Evolutionary conservation across 2,888 invertebrate species (phyloP), one percentile per base, ranked within the genome.

Genomic region (Gymnoscelis rufifasciata): DNA sequence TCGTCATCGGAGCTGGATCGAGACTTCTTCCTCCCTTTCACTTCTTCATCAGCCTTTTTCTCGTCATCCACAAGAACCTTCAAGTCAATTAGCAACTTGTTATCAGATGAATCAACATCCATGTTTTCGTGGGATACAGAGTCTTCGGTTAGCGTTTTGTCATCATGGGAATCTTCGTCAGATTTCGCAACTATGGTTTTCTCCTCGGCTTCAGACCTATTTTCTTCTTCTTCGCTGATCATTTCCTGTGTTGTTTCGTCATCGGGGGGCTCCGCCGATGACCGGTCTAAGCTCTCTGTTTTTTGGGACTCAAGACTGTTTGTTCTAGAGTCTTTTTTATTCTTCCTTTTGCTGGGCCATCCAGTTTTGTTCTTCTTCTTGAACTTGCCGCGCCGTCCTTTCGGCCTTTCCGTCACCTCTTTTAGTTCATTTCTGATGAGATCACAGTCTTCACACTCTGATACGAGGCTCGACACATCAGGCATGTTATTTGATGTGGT

Each of bases 361-460:
- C 95, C 95, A 0, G 95, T 95, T 51, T 91, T 88, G 74, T 95
- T 95, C 73, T 92, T 92, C 78, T 93, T 92, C 72, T 91, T 90
- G 67, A 92, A 91, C 54, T 89, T 89, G 40, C 90, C 90, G 7
- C 83, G 75, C 10, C 70, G 66, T 60, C 79, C 63, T 60, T 77
- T 56, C 60, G 75, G 58, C 56, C 74, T 58, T 31, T 66, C 67
- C 8, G 63, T 59, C 1, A 69, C 70, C 31, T 71, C 73, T 24
- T 68, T 66, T 23, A 84, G 73, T 57, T 88, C 81, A 48, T 83
- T 74, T 23, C 81, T 68, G 51, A 89, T 79, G 4, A 81, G 63
- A 54, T 84, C 83, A 52, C 87, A 87, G 56, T 71, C 69, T 23
- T 87, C 84, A 52, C 83, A 87, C 48, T 83, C 86, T 0, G 86